These are phyloP conservation scores for Isaurus tuberculatus DNA, from an alignment of 92 coral and sea anemone genomes.

Conservation along the genomic window DNA sequence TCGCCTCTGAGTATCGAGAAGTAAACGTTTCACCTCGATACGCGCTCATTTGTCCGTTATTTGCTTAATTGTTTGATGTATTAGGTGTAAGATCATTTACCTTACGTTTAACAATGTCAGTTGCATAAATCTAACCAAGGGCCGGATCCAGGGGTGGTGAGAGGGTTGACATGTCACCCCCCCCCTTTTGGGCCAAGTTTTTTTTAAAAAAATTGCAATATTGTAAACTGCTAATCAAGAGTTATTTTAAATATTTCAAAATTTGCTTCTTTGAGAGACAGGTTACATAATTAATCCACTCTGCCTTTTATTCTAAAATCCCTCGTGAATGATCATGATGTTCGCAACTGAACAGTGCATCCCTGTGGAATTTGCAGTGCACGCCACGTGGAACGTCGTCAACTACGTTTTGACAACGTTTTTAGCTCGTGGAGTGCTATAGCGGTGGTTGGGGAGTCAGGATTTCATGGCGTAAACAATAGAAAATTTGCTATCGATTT, in stretches of 20 bases:
- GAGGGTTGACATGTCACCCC: slow-evolving; percentile 13
- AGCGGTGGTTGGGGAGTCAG: slow-evolving; percentile 10
- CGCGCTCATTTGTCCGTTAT: background rate
- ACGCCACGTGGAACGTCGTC: slow-evolving; percentile 27
- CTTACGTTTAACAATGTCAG: no score
- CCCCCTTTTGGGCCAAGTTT: slow-evolving; percentile 16
- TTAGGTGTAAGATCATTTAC: slow-evolving; percentile 1
- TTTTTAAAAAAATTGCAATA: background rate
- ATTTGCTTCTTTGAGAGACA: background rate
- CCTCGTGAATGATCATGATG: slow-evolving; percentile 8
- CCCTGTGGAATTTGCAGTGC: slow-evolving; percentile 31
- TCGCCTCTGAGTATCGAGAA: background rate
- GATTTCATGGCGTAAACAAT: slow-evolving; percentile 6
- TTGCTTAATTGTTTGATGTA: slow-evolving; percentile 5
- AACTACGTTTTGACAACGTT: slow-evolving; percentile 29
- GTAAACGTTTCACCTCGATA: no score
- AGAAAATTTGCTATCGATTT: slow-evolving; percentile 3
- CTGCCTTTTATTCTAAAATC: slow-evolving; percentile 8
- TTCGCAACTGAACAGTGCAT: background rate
- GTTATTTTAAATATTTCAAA: background rate
- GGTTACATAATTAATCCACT: slow-evolving; percentile 27
- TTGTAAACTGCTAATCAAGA: no score
- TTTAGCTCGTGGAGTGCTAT: slow-evolving; percentile 6
- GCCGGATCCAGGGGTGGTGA: slow-evolving; percentile 5
- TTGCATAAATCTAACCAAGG: no score